phyloP scores from a whole-genome alignment of 2,113 vertebrate genomes.

The Boulengeromyrus knoepffleri region DNA sequence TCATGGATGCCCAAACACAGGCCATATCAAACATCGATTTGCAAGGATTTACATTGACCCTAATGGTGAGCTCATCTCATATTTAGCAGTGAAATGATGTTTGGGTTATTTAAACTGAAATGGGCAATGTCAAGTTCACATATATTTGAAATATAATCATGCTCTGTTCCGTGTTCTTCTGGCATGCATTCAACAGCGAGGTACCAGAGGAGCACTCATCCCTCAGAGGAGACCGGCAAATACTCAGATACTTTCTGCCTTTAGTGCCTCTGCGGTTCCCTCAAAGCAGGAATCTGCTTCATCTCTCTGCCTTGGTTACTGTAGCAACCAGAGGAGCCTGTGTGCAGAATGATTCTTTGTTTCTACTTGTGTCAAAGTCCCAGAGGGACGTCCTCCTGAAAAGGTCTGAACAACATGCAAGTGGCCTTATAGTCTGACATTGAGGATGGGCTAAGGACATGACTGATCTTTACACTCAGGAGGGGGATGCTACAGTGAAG shows the following conservation, averaged over 20 bases:
- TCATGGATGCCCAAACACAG: background rate
- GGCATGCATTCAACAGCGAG: background rate
- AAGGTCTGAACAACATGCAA: background rate
- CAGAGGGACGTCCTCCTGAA: background rate
- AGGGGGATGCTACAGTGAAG: background rate
- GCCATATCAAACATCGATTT: background rate
- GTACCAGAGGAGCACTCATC: background rate
- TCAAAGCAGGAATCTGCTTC: background rate
- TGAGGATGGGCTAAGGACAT: background rate
- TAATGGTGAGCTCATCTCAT: background rate
- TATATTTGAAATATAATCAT: background rate
- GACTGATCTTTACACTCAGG: background rate
- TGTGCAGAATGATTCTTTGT: background rate
- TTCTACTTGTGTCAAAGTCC: background rate
- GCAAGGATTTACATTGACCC: background rate
- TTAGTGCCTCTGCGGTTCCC: background rate
- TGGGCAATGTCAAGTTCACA: background rate
- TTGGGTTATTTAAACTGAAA: background rate
- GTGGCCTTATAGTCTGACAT: background rate
- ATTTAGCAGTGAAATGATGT: background rate
- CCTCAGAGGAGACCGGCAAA: background rate
- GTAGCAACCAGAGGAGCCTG: background rate
- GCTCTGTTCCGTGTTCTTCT: background rate
- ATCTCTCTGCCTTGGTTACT: conserved; percentile 2
- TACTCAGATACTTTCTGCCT: background rate